A percentile compares a stretch with the other conserved stretches of the same genome.
phyloP scores from a whole-genome alignment of 2,113 vertebrate genomes.

The Sander lucioperca region DNA sequence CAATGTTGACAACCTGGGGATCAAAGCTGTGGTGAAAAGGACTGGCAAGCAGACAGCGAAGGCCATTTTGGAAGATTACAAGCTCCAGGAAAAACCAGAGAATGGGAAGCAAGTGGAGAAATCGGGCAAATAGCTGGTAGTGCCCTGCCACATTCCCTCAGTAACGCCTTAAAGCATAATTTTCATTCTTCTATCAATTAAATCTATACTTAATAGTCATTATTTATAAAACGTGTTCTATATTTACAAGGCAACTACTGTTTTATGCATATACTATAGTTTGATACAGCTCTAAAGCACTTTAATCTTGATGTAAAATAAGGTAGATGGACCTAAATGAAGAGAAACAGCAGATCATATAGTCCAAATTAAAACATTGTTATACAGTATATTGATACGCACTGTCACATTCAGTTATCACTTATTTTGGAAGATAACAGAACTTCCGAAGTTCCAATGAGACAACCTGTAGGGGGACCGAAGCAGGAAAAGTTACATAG shows the following conservation, averaged over 20 bases:
- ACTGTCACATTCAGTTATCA: constrained; percentile 12
- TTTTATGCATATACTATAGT: constrained; percentile 51
- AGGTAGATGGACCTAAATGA: constrained; percentile 16
- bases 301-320: constrained; percentile 61
- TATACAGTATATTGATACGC: neutral
- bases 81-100: constrained; percentile 81
- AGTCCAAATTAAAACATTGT: constrained; percentile 1
- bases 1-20: constrained; percentile 95
- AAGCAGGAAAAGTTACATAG: too few relatives aligned
- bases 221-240: constrained; percentile 61
- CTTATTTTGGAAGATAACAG: neutral
- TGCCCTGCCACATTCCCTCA: constrained; percentile 9
- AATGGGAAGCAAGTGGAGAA: constrained; percentile 65
- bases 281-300: constrained; percentile 65
- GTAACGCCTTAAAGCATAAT: constrained; percentile 68
- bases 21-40: constrained; percentile 95
- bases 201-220: constrained; percentile 63
- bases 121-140: constrained; percentile 61
- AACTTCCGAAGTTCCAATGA: too few relatives aligned
- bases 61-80: constrained; percentile 93
- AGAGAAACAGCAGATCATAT: constrained; percentile 4
- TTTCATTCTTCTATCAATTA: constrained; percentile 55
- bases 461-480: too few relatives aligned
- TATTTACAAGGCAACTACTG: constrained; percentile 48
- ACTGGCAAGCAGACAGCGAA: constrained; percentile 93